phyloP scores from a whole-genome alignment of 2,113 vertebrate species.

The Trochalopteron elliotii region DNA sequence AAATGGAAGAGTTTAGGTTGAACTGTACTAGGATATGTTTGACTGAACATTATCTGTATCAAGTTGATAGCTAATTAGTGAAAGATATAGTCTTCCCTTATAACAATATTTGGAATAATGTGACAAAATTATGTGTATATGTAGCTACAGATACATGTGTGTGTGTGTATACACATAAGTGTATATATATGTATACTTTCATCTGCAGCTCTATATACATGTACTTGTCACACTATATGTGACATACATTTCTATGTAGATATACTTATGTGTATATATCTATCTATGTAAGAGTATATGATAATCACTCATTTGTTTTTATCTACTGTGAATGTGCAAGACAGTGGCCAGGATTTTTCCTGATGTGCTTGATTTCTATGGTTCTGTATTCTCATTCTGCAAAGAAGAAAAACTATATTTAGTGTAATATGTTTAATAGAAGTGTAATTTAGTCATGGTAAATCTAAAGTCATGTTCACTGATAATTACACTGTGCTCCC shows the following conservation, averaged over 20 bases:
- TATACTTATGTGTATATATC: background rate
- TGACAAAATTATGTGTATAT: background rate
- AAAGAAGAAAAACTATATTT: background rate
- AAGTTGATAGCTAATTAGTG: background rate
- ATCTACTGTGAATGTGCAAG: background rate
- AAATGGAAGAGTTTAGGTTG: background rate
- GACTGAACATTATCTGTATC: background rate
- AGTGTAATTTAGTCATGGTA: background rate
- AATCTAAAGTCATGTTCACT: background rate
- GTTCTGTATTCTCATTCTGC: background rate
- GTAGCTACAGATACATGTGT: background rate
- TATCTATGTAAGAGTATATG: background rate
- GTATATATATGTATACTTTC: background rate
- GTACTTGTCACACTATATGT: background rate
- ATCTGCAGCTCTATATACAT: background rate
- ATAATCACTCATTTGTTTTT: background rate
- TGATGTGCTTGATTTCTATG: background rate
- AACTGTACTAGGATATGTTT: background rate
- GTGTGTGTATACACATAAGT: background rate
- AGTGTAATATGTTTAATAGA: background rate
- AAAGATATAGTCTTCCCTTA: background rate
- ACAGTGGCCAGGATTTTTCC: background rate
- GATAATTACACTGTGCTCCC: background rate
- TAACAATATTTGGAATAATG: background rate
- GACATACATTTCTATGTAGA: background rate